phyloP scores from a whole-genome alignment of 1,140 invertebrate genomes.

The Armadillidium nasatum region DNA sequence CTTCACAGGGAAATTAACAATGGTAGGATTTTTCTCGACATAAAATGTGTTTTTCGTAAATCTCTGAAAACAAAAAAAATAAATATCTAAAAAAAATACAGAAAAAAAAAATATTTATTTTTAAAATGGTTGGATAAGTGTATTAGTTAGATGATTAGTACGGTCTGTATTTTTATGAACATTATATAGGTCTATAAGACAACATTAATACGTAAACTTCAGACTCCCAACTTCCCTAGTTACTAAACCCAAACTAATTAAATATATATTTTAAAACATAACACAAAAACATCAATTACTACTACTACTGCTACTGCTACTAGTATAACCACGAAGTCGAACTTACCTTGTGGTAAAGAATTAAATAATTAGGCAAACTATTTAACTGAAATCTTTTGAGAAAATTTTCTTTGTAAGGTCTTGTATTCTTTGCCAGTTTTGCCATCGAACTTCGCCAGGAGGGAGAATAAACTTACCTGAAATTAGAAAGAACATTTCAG shows the following conservation, averaged over 20 bases:
- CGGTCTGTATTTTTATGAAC: too few relatives aligned
- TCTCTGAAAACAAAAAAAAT: constrained; percentile 54
- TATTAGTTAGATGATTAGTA: too few relatives aligned
- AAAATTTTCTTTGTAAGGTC: constrained; percentile 97
- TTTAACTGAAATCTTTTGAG: constrained; percentile 96
- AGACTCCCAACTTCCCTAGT: too few relatives aligned
- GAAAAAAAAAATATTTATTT: too few relatives aligned
- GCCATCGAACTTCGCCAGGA: constrained; percentile 95
- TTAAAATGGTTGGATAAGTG: too few relatives aligned
- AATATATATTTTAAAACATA: too few relatives aligned
- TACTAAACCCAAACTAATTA: too few relatives aligned
- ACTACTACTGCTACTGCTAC: too few relatives aligned
- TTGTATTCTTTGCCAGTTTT: constrained; percentile 95
- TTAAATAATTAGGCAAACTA: constrained; percentile 90
- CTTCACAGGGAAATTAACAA: constrained; percentile 99
- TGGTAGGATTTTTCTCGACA: constrained; percentile 98
- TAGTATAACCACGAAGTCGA: too few relatives aligned
- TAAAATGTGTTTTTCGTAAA: constrained; percentile 99
- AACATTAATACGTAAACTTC: too few relatives aligned
- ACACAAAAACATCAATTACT: background rate
- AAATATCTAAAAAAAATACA: too few relatives aligned
- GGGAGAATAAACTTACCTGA: constrained; percentile 84
- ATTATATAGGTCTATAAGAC: too few relatives aligned
- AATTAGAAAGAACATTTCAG: constrained; percentile 46
- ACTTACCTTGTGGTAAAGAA: constrained; percentile 83